phyloP scores from a whole-genome alignment of 2,888 invertebrate genomes.

The Hirtodrosophila alboralis region DNA sequence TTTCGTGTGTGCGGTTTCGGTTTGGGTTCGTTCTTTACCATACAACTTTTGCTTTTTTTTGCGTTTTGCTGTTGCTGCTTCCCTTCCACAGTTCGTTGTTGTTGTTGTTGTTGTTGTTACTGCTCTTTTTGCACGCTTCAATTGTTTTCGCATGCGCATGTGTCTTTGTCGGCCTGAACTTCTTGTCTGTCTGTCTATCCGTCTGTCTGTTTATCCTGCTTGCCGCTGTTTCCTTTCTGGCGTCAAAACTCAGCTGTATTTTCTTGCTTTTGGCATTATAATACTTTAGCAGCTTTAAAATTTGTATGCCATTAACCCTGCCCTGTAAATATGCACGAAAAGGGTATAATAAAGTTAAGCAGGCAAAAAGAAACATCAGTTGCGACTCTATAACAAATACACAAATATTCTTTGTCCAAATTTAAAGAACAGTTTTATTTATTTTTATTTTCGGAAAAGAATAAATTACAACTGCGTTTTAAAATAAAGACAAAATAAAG shows the following conservation, averaged over 20 bases:
- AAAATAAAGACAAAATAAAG: no score
- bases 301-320: no score
- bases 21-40: conserved; percentile 46
- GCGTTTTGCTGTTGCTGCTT: conserved; percentile 19
- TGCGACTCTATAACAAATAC: no score
- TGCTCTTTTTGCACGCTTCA: conserved; percentile 73
- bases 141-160: conserved; percentile 76
- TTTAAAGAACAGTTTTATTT: no score
- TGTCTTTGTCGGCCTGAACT: conserved; percentile 51
- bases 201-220: conserved; percentile 11
- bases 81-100: conserved; percentile 18
- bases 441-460: no score
- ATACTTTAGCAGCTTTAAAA: no score
- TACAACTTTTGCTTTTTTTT: conserved; percentile 72
- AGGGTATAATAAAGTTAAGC: no score
- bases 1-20: conserved; percentile 62
- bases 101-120: conserved; percentile 25
- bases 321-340: no score
- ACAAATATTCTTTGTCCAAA: no score
- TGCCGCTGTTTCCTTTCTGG: conserved; percentile 35
- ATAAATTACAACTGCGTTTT: no score
- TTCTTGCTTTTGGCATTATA: conserved; percentile 15
- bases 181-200: conserved; percentile 17
- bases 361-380: no score
- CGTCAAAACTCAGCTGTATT: conserved; percentile 48